Conservation (phyloP, 2,797 vertebrate genomes). For the Brachyalestes nurse region DNA sequence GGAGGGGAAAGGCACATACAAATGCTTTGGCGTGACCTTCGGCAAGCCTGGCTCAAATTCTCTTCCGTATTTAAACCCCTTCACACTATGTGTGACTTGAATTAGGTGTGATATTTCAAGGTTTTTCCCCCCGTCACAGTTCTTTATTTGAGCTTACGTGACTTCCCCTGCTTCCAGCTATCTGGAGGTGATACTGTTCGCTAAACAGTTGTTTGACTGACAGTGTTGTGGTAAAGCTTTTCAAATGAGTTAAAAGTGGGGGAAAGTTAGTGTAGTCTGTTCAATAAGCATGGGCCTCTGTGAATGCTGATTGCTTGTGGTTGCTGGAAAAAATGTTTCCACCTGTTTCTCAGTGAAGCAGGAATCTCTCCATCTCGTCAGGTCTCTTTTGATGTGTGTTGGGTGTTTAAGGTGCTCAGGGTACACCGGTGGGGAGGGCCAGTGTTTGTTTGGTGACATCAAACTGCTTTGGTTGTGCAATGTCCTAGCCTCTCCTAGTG, state of each 20-base stretch:
- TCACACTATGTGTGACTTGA: conserved; percentile 58
- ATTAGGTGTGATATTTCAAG: conserved; percentile 53
- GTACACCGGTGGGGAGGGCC: background rate
- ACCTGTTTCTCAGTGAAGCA: conserved; percentile 49
- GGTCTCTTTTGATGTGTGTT: conserved; percentile 30
- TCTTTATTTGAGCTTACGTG: conserved; percentile 50
- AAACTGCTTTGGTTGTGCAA: conserved; percentile 24
- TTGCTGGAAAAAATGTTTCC: conserved; percentile 50
- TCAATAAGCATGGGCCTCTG: conserved; percentile 22
- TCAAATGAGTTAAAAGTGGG: conserved; percentile 3
- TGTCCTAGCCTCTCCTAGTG: background rate
- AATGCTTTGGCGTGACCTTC: conserved; percentile 57
- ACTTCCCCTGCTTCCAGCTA: conserved; percentile 1
- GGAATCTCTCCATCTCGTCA: conserved; percentile 7
- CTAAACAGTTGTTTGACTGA: conserved; percentile 11
- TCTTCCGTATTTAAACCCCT: conserved; percentile 74
- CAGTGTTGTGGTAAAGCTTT: conserved; percentile 31
- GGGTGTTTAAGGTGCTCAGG: conserved; percentile 15
- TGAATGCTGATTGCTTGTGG: conserved; percentile 55
- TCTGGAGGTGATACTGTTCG: conserved; percentile 38
- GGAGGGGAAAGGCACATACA: conserved; percentile 36
- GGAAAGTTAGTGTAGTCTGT: conserved; percentile 35
- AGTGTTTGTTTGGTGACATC: conserved; percentile 30
- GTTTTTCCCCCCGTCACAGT: conserved; percentile 41
- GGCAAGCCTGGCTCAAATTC: conserved; percentile 49